Evolutionary conservation across 2,797 vertebrate species (phyloP).

Genomic region (Iguana delicatissima): DNA sequence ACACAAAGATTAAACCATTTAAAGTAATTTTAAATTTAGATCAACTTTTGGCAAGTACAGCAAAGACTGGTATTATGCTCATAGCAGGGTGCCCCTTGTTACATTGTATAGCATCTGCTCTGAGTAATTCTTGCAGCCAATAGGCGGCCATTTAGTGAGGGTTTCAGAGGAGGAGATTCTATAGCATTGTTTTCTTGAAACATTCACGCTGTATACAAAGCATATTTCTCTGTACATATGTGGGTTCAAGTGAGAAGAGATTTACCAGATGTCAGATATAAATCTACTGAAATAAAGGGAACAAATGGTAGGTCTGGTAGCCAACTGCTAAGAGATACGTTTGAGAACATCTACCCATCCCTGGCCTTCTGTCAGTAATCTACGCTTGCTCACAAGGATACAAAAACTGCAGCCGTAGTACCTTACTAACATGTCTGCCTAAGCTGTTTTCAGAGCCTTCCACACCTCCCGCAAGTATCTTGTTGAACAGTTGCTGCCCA

Average conservation of each 20-base stretch:
- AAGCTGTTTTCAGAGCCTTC: not conserved
- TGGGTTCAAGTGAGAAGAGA: not conserved
- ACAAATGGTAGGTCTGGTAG: not conserved
- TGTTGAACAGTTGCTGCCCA: not conserved
- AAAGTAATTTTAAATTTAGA: conserved; percentile 80
- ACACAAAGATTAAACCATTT: conserved; percentile 71
- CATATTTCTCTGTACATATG: conserved; percentile 8
- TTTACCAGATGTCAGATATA: conserved; percentile 19
- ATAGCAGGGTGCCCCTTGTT: conserved; percentile 73
- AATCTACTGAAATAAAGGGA: conserved; percentile 14
- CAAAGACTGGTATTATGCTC: conserved; percentile 77
- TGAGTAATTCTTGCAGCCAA: conserved; percentile 75
- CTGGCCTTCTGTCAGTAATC: not conserved
- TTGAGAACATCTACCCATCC: not conserved
- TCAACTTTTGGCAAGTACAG: conserved; percentile 72
- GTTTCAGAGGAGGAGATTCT: not conserved
- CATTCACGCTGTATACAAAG: conserved; percentile 51
- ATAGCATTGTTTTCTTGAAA: conserved; percentile 56
- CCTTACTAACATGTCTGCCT: not conserved
- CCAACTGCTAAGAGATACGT: not conserved
- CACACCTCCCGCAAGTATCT: too few relatives aligned
- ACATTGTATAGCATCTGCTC: conserved; percentile 79
- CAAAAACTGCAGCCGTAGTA: not conserved
- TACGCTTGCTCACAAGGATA: not conserved
- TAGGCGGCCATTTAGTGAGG: conserved; percentile 76